These are phyloP conservation scores for Phrynocephalus forsythii DNA, from an alignment of 2,797 vertebrate species.

Conservation along the genomic window DNA sequence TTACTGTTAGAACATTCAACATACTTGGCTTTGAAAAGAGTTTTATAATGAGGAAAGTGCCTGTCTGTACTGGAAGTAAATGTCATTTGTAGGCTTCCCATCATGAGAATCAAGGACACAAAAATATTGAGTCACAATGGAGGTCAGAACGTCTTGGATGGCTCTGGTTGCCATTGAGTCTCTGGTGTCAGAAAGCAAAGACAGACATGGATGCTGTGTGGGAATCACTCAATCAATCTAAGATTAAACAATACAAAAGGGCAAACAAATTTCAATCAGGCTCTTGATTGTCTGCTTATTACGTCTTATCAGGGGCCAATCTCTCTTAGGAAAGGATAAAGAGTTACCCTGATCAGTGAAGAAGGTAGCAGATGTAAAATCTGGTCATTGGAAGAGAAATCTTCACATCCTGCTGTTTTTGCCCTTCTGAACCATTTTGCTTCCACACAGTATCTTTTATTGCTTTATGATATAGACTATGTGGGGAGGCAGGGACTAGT, in stretches of 20 bases:
- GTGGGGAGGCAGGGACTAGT: conserved; percentile 39
- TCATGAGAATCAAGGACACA: conserved; percentile 63
- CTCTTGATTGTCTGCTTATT: conserved; percentile 57
- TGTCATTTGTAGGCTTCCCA: conserved; percentile 74
- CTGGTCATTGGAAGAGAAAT: conserved; percentile 58
- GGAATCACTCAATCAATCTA: conserved; percentile 56
- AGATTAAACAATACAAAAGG: conserved; percentile 55
- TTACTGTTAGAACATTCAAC: conserved; percentile 77
- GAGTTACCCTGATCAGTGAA: conserved; percentile 15
- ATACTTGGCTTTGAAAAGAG: conserved; percentile 78
- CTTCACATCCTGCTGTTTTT: conserved; percentile 36
- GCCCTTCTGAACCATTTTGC: conserved; percentile 40
- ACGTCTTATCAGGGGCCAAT: conserved; percentile 56
- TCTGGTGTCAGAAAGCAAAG: conserved; percentile 50
- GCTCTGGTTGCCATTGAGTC: conserved; percentile 40
- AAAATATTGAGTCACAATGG: conserved; percentile 65
- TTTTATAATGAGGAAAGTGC: conserved; percentile 77
- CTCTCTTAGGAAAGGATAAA: conserved; percentile 56
- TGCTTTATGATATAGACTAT: conserved; percentile 34
- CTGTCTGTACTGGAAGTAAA: conserved; percentile 71
- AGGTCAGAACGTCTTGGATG: conserved; percentile 61
- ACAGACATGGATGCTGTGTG: conserved; percentile 58
- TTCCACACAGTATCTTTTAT: conserved; percentile 2
- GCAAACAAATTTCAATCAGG: conserved; percentile 51
- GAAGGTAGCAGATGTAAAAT: conserved; percentile 31